phyloP scores from a whole-genome alignment of 1,140 invertebrate species.

The Calycopis cecrops region DNA sequence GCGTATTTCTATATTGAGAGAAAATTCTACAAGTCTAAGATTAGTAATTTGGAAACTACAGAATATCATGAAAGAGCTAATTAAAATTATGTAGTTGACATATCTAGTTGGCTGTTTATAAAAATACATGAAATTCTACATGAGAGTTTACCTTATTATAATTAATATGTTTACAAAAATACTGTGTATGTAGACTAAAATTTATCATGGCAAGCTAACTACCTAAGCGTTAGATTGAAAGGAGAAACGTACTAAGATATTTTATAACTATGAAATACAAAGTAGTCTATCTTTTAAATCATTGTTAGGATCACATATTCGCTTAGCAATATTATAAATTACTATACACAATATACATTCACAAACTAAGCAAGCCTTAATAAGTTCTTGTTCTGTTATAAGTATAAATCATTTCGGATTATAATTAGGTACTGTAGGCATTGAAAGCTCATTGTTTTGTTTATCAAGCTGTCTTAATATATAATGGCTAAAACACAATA shows the following conservation, averaged over 20 bases:
- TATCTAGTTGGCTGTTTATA: slow-evolving; percentile 1
- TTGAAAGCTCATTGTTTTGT: slow-evolving; percentile 6
- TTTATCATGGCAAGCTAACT: no score
- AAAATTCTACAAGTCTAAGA: no score
- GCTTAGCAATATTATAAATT: slow-evolving; percentile 56
- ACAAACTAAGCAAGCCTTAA: slow-evolving; percentile 2
- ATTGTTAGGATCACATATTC: slow-evolving; percentile 62
- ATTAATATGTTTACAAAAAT: slow-evolving; percentile 8
- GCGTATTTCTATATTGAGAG: no score
- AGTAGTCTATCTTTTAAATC: slow-evolving; percentile 8
- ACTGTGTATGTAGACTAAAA: neutral
- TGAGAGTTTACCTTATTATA: no score
- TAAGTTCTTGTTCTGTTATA: neutral
- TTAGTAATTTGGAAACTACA: no score
- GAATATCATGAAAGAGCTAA: no score
- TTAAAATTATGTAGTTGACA: neutral
- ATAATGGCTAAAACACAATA: neutral
- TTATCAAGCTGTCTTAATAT: neutral
- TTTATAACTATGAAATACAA: no score
- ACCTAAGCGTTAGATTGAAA: no score
- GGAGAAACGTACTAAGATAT: no score
- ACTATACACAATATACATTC: slow-evolving; percentile 13
- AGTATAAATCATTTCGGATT: neutral
- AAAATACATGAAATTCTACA: neutral
- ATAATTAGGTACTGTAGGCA: slow-evolving; percentile 1